Evolutionary conservation across 1,140 invertebrate genomes (phyloP).

Genomic region (Lethrus apterus): DNA sequence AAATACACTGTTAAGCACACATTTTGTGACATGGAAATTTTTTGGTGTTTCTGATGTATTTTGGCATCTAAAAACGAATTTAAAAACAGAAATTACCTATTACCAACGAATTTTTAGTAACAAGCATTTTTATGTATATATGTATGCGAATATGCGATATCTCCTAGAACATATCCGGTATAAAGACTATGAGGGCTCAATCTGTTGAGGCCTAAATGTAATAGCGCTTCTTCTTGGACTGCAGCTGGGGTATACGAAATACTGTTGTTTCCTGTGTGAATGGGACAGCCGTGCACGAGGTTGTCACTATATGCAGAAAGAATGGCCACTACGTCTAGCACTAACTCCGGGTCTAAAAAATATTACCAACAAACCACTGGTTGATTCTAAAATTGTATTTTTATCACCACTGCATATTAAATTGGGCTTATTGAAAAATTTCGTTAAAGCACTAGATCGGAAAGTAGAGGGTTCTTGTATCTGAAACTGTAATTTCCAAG

Average conservation of each 20-base stretch:
- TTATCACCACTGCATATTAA: constrained; percentile 38
- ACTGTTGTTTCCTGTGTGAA: constrained; percentile 36
- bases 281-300: constrained; percentile 36
- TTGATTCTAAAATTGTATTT: constrained; percentile 34
- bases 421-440: constrained; percentile 37
- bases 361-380: constrained; percentile 29
- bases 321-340: constrained; percentile 30
- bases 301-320: constrained; percentile 31
- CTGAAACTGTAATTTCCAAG: not conserved
- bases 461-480: constrained; percentile 18
- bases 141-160: too few relatives aligned
- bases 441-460: constrained; percentile 36
- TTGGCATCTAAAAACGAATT: too few relatives aligned
- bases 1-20: too few relatives aligned
- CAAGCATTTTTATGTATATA: too few relatives aligned
- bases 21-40: too few relatives aligned
- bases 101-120: too few relatives aligned
- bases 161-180: too few relatives aligned
- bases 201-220: constrained; percentile 37
- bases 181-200: constrained; percentile 30
- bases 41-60: too few relatives aligned
- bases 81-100: too few relatives aligned
- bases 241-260: constrained; percentile 38
- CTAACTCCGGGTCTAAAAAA: constrained; percentile 31
- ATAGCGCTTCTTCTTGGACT: constrained; percentile 35